A percentile compares a stretch with the other conserved stretches of the same genome.
Evolutionary conservation across 2,888 invertebrate genomes (phyloP).

Genomic region (Sarcophaga rosellei): DNA sequence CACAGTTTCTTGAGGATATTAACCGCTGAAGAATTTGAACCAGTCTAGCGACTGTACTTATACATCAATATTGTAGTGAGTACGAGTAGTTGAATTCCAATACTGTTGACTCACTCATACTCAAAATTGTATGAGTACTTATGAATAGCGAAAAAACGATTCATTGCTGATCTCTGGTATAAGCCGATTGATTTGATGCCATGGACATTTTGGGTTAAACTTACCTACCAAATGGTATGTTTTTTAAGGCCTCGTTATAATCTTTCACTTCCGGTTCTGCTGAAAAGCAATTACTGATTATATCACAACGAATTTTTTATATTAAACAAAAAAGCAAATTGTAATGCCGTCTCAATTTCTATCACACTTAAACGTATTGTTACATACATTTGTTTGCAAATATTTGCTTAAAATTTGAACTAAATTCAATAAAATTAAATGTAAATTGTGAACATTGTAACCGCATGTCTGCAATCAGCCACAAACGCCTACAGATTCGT

Average conservation of each 20-base stretch:
- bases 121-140: too few relatives aligned
- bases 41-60: too few relatives aligned
- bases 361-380: constrained; percentile 16
- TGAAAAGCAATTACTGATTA: background rate
- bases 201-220: too few relatives aligned
- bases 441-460: constrained; percentile 73
- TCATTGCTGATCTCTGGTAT: too few relatives aligned
- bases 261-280: constrained; percentile 2
- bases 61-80: too few relatives aligned
- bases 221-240: too few relatives aligned
- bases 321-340: background rate
- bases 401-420: constrained; percentile 52
- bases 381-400: constrained; percentile 11
- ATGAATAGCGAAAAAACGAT: too few relatives aligned
- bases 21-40: too few relatives aligned
- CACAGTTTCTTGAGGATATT: too few relatives aligned
- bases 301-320: background rate
- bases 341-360: background rate
- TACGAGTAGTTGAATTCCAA: too few relatives aligned
- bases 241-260: background rate
- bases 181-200: too few relatives aligned
- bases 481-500: constrained; percentile 74
- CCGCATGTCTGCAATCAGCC: constrained; percentile 76
- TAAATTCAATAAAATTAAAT: constrained; percentile 74
- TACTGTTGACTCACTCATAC: too few relatives aligned